phyloP scores from a whole-genome alignment of 2,888 invertebrate genomes.

The Agonopterix alstromeriana region DNA sequence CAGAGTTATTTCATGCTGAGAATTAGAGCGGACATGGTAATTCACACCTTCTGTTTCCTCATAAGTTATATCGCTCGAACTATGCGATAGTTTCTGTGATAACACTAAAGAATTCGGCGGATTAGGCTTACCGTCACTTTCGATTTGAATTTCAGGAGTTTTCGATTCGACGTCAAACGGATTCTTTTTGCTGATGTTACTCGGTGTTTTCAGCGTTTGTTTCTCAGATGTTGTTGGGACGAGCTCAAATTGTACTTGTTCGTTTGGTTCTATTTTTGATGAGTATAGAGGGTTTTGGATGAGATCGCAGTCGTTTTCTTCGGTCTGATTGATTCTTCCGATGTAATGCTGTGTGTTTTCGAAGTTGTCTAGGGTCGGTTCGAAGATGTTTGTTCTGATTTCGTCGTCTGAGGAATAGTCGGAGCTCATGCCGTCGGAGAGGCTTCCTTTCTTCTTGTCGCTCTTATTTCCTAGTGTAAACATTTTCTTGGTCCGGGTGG shows the following conservation, averaged over 20 bases:
- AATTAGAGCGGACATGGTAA: constrained; percentile 70
- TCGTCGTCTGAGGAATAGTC: constrained; percentile 75
- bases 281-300: constrained; percentile 67
- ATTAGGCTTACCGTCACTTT: constrained; percentile 48
- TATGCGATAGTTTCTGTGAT: constrained; percentile 81
- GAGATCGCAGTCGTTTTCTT: constrained; percentile 58
- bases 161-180: constrained; percentile 55
- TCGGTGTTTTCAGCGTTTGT: constrained; percentile 49
- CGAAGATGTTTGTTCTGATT: constrained; percentile 64
- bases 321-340: constrained; percentile 39
- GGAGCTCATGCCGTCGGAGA: constrained; percentile 79
- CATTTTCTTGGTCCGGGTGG: constrained; percentile 62
- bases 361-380: constrained; percentile 68
- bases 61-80: constrained; percentile 80
- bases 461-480: constrained; percentile 69
- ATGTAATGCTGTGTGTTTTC: constrained; percentile 69
- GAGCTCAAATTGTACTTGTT: constrained; percentile 57
- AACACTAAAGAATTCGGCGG: constrained; percentile 76
- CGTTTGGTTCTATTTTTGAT: constrained; percentile 62
- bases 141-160: constrained; percentile 80
- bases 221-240: constrained; percentile 63
- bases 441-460: constrained; percentile 78
- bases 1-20: constrained; percentile 81
- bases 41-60: constrained; percentile 38
- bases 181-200: constrained; percentile 47